phyloP scores from a whole-genome alignment of 2,113 vertebrate species.

The Melierax canorus region DNA sequence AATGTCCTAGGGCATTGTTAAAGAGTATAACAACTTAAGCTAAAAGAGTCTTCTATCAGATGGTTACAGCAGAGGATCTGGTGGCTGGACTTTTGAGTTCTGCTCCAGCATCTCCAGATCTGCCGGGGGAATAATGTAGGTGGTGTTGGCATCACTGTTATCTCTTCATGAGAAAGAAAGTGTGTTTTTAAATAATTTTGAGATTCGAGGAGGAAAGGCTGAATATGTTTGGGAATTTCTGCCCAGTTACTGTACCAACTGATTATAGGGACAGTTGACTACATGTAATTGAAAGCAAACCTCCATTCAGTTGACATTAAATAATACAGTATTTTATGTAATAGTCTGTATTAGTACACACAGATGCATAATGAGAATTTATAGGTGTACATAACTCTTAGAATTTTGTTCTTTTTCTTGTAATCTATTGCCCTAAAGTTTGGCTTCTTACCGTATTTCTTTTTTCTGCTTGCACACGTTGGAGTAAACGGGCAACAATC shows the following conservation, averaged over 20 bases:
- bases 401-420: background rate
- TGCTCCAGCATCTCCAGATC: background rate
- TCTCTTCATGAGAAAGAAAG: background rate
- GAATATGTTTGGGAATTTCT: background rate
- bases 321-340: background rate
- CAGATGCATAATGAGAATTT: background rate
- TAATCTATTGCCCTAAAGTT: background rate
- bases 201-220: background rate
- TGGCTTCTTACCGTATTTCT: background rate
- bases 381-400: background rate
- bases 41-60: background rate
- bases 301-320: background rate
- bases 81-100: background rate
- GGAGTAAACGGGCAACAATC: background rate
- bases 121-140: background rate
- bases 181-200: background rate
- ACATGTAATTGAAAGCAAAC: background rate
- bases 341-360: background rate
- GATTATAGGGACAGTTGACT: background rate
- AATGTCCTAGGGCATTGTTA: background rate
- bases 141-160: background rate
- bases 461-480: background rate
- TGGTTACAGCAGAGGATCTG: background rate
- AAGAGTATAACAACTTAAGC: background rate
- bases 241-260: background rate